Conservation (phyloP, 2,113 vertebrate species). For the Cephalopterus ornatus region DNA sequence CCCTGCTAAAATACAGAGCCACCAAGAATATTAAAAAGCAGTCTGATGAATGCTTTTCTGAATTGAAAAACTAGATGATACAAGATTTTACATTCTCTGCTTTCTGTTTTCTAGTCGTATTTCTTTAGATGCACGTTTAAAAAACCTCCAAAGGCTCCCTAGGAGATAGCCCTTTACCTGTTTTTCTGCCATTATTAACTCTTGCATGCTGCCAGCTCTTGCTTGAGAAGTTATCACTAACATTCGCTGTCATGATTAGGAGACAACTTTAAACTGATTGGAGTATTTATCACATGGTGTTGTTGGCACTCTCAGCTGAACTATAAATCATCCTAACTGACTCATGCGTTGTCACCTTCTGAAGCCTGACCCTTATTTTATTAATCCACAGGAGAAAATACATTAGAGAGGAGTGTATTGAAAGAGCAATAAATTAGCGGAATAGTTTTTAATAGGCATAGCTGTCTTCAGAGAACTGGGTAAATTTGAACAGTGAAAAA, state of each 20-base stretch:
- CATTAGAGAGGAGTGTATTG: constrained; percentile 19
- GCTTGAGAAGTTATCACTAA: neutral
- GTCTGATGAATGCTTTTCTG: neutral
- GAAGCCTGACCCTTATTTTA: constrained; percentile 47
- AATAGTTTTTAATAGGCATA: constrained; percentile 17
- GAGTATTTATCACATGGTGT: constrained; percentile 42
- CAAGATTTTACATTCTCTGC: neutral
- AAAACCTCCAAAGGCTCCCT: neutral
- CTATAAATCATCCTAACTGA: constrained; percentile 51
- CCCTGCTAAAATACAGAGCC: neutral
- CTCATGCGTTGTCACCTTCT: constrained; percentile 36
- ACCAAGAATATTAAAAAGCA: neutral
- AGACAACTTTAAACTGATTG: constrained; percentile 21
- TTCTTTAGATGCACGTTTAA: neutral
- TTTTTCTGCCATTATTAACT: neutral
- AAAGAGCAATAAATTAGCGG: constrained; percentile 50
- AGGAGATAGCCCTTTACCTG: neutral
- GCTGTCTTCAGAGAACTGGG: neutral
- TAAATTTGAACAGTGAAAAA: neutral
- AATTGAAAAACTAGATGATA: neutral
- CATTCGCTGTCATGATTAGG: neutral
- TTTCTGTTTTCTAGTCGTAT: neutral
- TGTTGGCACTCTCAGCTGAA: constrained; percentile 15
- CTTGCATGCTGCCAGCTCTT: neutral
- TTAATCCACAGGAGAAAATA: constrained; percentile 51